Evolutionary conservation across 2,888 invertebrate genomes (phyloP), one percentile per base, ranked within the genome.

Genomic region (Lithophane socia): DNA sequence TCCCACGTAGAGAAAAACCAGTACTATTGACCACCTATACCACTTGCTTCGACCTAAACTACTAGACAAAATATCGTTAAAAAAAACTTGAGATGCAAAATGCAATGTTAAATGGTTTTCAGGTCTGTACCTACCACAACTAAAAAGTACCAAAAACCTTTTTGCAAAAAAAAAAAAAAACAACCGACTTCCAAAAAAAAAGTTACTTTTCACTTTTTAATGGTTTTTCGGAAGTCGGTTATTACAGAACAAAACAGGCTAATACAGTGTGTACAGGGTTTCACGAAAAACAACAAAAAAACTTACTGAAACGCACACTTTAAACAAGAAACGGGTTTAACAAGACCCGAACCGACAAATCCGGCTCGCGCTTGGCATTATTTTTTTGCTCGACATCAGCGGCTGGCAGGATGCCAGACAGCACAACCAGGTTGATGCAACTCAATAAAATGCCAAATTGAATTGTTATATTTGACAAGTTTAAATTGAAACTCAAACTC

Each of bases 371-470:
- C 82, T 67, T 84, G 73, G 3, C 77, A 24, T 54, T 37, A 44
- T 69, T 76, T 80, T 83, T 82, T 82, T 84, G 49, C 49, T 44
- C 63, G 3, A 58, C 56, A 66, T 16, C 44, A 49, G 42, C 42
- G n/a, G 0, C 13, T 85, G 85, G 85, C 83, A 52, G 1, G 16
- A 47, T 52, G 85, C 85, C 85, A 85, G 71, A 29, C 65, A 1
- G 7, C 24, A 64, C 37, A 13, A 68, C 37, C 65, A 75, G 75
- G 75, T 77, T 77, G 73, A 80, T 83, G 85, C 83, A 72, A 80
- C 75, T 75, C 73, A 71, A 83, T 80, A 85, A 85, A 83, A 85
- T 83, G 64, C 71, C 71, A 72, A 83, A 77, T 80, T 60, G 54
- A 77, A 83, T 77, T 60, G 79, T 74, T 70, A 10, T 37, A 56